phyloP scores from a whole-genome alignment of 2,113 vertebrate genomes.

The Daboia siamensis region DNA sequence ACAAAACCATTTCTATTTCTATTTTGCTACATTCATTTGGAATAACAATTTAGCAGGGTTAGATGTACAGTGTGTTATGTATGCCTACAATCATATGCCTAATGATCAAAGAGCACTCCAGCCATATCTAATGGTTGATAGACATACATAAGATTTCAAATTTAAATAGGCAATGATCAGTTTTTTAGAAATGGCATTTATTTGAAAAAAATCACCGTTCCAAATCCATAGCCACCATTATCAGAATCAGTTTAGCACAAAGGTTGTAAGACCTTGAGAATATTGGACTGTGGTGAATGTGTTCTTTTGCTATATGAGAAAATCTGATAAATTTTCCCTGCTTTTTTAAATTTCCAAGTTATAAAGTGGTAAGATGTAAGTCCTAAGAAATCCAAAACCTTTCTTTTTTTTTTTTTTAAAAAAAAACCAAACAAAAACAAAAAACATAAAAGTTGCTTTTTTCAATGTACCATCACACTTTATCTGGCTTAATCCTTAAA shows the following conservation, averaged over 20 bases:
- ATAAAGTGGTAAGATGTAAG: not conserved
- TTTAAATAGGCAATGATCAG: not conserved
- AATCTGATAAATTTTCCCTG: not conserved
- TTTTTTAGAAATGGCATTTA: not conserved
- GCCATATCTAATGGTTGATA: not conserved
- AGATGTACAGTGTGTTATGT: not conserved
- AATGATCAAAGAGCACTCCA: too few species aligned
- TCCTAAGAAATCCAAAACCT: not conserved
- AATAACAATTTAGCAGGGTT: conserved; percentile 29
- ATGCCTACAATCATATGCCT: not conserved
- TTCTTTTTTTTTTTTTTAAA: too few species aligned
- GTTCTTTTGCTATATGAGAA: not conserved
- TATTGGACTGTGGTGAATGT: not conserved
- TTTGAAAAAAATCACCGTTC: not conserved
- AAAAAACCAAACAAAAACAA: too few species aligned
- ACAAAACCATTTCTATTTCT: conserved; percentile 37
- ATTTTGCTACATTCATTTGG: conserved; percentile 3
- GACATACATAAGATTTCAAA: not conserved
- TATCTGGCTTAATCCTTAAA: not conserved
- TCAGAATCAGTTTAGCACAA: not conserved
- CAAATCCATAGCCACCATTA: not conserved
- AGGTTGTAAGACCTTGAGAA: not conserved
- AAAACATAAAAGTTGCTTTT: not conserved
- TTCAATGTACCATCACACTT: not conserved
- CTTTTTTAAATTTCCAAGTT: not conserved